These are phyloP conservation scores for Speoplatyrhinus poulsoni DNA, from an alignment of 2,113 vertebrate genomes.

Conservation along the genomic window DNA sequence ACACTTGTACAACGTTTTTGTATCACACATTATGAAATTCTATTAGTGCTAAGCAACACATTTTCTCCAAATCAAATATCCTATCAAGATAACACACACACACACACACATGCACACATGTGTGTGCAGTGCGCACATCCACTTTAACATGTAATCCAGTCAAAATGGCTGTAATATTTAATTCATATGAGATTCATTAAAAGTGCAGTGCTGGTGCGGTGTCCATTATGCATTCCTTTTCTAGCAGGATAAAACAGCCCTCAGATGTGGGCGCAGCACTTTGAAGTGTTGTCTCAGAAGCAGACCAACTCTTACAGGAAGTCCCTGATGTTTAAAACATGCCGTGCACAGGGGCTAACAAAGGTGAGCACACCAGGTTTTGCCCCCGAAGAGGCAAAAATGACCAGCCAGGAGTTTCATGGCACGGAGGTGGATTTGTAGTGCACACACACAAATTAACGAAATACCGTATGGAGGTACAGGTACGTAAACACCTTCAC, in stretches of 20 bases:
- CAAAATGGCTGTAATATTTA: slow-evolving; percentile 80
- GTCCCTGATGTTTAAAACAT: slow-evolving; percentile 83
- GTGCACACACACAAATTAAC: slow-evolving; percentile 29
- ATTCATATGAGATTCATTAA: slow-evolving; percentile 84
- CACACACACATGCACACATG: slow-evolving; percentile 17
- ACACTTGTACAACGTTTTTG: no score
- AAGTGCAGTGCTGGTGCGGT: slow-evolving; percentile 70
- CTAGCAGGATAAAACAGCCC: slow-evolving; percentile 84
- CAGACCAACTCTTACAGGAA: slow-evolving; percentile 79
- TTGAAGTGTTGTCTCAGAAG: slow-evolving; percentile 84
- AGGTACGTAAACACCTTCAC: no score
- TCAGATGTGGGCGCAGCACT: slow-evolving; percentile 82
- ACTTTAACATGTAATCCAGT: slow-evolving; percentile 66
- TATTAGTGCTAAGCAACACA: slow-evolving; percentile 22
- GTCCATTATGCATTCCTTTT: slow-evolving; percentile 84
- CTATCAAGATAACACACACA: slow-evolving; percentile 62
- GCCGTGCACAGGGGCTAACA: slow-evolving; percentile 70
- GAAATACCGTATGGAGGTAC: slow-evolving; percentile 29
- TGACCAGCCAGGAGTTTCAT: slow-evolving; percentile 63
- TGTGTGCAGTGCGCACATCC: slow-evolving; percentile 28
- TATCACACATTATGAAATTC: neutral
- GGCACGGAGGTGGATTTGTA: slow-evolving; percentile 21
- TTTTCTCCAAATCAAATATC: slow-evolving; percentile 62
- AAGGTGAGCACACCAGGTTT: slow-evolving; percentile 74
- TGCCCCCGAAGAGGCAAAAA: slow-evolving; percentile 55